Base-by-base conservation (phyloP, 64 coral and sea anemone genomes). In the Montipora efflorescens region DNA sequence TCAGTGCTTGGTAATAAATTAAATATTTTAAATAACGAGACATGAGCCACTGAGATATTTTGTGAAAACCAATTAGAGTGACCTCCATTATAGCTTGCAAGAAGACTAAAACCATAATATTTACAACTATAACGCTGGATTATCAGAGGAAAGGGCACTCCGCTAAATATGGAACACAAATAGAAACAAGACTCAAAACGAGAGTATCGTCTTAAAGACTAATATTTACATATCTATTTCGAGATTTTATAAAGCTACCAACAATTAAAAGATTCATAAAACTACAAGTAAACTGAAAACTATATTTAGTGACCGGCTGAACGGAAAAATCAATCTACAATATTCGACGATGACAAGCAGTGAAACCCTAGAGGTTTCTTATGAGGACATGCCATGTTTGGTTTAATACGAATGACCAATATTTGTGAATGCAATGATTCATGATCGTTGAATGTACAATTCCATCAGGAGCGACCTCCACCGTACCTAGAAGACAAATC, bases 241-340 rank as follows among this genome's bases (percentile, higher is more conserved):
- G 4, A 47, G 58, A 47, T 67, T 83, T 67, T 83, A 46, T 2
- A 67, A 9, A 82, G 0, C 58, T 67, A 67, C 43, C 67, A 67
- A 48, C 15, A 46, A 83, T 67, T 47, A 83, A 66, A 67, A 66
- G 23, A 36, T 47, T 83, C 23, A 45, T 83, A 62, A 83, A 67
- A 83, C 45, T n/a, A 36, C 43, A 83, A 7, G 62, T 47, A 3
- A 67, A 67, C 59, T 47, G 59, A 62, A 5, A 5, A 36, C 21
- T 83, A 83, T 67, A 67, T 68, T 67, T 14, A 67, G 59, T 47
- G 81, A 83, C 6, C 19, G 58, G 18, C n/a, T 19, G 57, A 61
- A 4, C 14, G n/a, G 21, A 61, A 21, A 14, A 61, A 43, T 3
- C 25, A 4, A 82, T 78, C 11, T 64, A 64, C 61, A 4, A 64